Evolutionary conservation across 2,113 vertebrate genomes (phyloP), one percentile per base, ranked within the genome.

Genomic region (Benitochromis conjunctus): DNA sequence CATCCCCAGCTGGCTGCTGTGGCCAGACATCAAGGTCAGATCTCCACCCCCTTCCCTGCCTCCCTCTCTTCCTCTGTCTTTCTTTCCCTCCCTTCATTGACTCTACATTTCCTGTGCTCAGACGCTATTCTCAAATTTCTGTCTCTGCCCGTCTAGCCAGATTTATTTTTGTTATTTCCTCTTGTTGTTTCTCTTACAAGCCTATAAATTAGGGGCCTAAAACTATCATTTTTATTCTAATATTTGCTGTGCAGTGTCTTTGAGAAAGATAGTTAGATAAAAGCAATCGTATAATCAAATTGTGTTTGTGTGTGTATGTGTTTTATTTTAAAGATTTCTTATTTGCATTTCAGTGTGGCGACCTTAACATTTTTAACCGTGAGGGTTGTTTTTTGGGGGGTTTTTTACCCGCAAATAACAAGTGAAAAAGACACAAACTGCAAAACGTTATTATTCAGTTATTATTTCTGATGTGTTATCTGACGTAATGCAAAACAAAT

Each of bases 11-110:
- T 93, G 92, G 88, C 89, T 93, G 92, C 87, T 88, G 90, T 91
- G 89, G 89, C 91, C 89, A 94, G 92, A 94, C 94, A 94, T 94
- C 94, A 95, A 96, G 95, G 96, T 95, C 95, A 96, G 91, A 93
- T 87, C 86, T 90, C 92, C 87, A 86, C 80, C 87, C 82, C 86
- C 89, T 16, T 18, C 21, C 54, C 43, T 86, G 80, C 84, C 85
- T 87, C 88, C 86, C 18, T 24, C 21, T 64, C 51, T 89, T 83
- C 86, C 86, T 87, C 87, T 24, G 58, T 86, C 84, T 84, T 85
- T 90, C 79, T 86, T 18, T 77, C 34, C 62, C 82, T 83, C 90
- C 80, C 82, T 90, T 81, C 85, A 89, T 93, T 90, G 91, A 91
- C 90, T 93, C 87, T 88, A 89, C 89, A 87, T 90, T 94, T 95